These are phyloP conservation scores for Hirundichthys speculiger DNA, from an alignment of 2,113 vertebrate genomes.

Conservation along the genomic window DNA sequence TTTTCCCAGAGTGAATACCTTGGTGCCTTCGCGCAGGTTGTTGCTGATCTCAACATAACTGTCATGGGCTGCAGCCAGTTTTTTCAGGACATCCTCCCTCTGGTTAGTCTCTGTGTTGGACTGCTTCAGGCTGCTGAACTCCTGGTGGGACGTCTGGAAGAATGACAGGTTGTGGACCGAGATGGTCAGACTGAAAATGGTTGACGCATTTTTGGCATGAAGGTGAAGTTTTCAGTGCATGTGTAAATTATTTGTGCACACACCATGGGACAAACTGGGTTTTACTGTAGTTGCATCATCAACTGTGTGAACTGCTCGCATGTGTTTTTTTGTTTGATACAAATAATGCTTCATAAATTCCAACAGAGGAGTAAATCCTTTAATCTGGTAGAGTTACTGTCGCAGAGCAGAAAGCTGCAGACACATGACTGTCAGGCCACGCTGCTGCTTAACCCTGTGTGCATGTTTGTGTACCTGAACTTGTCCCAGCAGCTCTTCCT, in stretches of 20 bases:
- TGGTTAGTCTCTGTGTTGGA: constrained; percentile 93
- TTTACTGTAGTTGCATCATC: neutral
- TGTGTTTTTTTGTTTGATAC: too few species aligned
- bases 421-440: too few species aligned
- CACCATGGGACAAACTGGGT: neutral
- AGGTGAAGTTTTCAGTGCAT: neutral
- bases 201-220: neutral
- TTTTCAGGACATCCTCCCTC: constrained; percentile 97
- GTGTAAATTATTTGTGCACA: constrained; percentile 11
- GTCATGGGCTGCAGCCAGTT: constrained; percentile 95
- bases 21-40: constrained; percentile 96
- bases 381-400: neutral
- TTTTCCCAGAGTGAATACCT: constrained; percentile 79
- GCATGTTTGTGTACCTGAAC: constrained; percentile 82
- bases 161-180: constrained; percentile 3
- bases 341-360: too few species aligned
- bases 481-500: constrained; percentile 90
- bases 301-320: neutral
- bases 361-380: too few species aligned
- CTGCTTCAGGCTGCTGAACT: constrained; percentile 96
- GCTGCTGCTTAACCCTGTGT: too few species aligned
- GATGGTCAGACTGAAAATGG: neutral
- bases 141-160: constrained; percentile 89
- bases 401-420: too few species aligned
- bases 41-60: constrained; percentile 94